phyloP scores from a whole-genome alignment of 64 coral and sea anemone genomes.

The Stylophora pistillata region DNA sequence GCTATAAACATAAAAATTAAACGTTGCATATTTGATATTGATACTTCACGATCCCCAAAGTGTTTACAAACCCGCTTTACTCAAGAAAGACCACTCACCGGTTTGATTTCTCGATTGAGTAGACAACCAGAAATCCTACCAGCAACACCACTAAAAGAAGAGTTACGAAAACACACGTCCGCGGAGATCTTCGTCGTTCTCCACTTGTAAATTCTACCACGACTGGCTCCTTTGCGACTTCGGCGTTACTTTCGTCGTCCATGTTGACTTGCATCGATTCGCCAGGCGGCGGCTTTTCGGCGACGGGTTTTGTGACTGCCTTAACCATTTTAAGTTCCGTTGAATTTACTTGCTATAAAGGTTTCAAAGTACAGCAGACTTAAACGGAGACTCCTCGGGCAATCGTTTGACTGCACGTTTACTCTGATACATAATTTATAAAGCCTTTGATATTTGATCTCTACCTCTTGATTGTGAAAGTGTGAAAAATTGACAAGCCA shows the following conservation, averaged over 20 bases:
- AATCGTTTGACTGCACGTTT: neutral
- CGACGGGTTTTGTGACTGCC: slow-evolving; percentile 28
- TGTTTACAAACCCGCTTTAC: slow-evolving; percentile 5
- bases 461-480: neutral
- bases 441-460: slow-evolving; percentile 10
- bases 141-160: slow-evolving; percentile 50
- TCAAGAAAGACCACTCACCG: slow-evolving; percentile 41
- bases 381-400: neutral
- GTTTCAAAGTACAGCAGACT: slow-evolving; percentile 5
- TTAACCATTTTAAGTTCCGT: slow-evolving; percentile 52
- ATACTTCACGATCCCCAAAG: neutral
- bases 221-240: slow-evolving; percentile 11
- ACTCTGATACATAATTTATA: neutral
- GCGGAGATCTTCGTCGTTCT: slow-evolving; percentile 34
- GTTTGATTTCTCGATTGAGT: slow-evolving; percentile 46
- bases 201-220: slow-evolving; percentile 25
- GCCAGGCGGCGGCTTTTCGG: slow-evolving; percentile 23
- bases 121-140: slow-evolving; percentile 65
- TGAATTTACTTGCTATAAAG: neutral
- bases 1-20: too few species aligned
- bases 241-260: neutral
- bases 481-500: slow-evolving; percentile 15
- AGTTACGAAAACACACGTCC: slow-evolving; percentile 46
- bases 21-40: neutral
- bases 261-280: slow-evolving; percentile 42